Conservation (phyloP, 1,140 invertebrate species). For the Papilio dardanus region DNA sequence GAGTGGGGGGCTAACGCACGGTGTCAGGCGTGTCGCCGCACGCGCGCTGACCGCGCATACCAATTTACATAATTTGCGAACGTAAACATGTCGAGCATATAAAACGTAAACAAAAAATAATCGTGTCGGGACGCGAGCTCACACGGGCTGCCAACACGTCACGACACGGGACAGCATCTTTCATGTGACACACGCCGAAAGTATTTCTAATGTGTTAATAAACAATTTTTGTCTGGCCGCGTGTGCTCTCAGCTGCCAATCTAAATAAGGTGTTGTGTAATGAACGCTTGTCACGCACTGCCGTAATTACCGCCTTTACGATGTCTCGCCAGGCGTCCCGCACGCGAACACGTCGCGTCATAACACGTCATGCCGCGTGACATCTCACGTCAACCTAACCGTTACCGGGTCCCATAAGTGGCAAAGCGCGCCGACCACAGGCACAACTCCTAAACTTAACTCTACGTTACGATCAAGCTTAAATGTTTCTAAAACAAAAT, state of each 20-base stretch:
- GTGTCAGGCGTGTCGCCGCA: background rate
- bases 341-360: background rate
- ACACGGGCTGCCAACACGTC: background rate
- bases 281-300: background rate
- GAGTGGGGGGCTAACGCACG: background rate
- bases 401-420: background rate
- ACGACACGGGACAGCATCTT: background rate
- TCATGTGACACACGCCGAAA: background rate
- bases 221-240: background rate
- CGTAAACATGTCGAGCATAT: background rate
- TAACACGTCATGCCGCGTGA: background rate
- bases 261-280: background rate
- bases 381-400: background rate
- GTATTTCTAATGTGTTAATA: background rate
- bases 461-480: background rate
- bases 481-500: background rate
- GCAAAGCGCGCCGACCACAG: background rate
- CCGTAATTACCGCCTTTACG: background rate
- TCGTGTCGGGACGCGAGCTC: background rate
- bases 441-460: too few relatives aligned
- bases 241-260: background rate
- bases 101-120: slow-evolving; percentile 11
- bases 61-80: background rate
- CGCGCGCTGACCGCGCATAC: background rate
- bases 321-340: background rate